Evolutionary conservation across 2,113 vertebrate genomes (phyloP).

Genomic region (Spermophilus dauricus): DNA sequence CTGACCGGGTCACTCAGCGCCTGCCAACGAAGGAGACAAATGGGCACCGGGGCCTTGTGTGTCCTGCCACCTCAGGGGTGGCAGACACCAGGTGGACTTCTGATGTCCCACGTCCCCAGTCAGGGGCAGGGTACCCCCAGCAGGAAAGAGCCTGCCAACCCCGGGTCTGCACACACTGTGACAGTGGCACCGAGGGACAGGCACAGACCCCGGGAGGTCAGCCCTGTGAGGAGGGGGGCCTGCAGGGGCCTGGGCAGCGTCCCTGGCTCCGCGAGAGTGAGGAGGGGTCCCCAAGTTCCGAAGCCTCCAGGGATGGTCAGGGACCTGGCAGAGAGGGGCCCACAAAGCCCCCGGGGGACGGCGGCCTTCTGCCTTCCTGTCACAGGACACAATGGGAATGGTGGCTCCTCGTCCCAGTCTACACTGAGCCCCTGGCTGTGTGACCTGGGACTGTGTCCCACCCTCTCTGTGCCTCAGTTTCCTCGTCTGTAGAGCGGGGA

Average conservation of each 20-base stretch:
- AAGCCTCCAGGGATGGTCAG: not conserved
- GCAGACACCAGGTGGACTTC: not conserved
- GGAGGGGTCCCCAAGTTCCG: no score
- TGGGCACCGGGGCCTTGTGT: not conserved
- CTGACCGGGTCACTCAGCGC: not conserved
- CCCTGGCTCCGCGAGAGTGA: no score
- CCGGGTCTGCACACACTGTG: not conserved
- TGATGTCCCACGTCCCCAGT: not conserved
- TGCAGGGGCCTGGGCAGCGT: no score
- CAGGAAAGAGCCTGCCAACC: not conserved
- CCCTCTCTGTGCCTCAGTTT: not conserved
- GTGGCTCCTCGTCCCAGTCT: not conserved
- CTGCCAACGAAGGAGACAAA: slow-evolving; percentile 58
- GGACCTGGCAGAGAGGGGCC: not conserved
- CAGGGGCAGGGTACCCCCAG: not conserved
- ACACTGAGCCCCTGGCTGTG: not conserved
- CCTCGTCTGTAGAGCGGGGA: no score
- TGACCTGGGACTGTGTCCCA: not conserved
- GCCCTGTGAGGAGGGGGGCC: no score
- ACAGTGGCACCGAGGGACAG: not conserved
- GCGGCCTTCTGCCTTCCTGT: not conserved
- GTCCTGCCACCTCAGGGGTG: not conserved
- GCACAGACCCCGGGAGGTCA: not conserved
- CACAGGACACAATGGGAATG: not conserved
- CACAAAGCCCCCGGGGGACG: not conserved